These are phyloP conservation scores for Gila orcuttii DNA, from an alignment of 2,113 vertebrate genomes.

Conservation along the genomic window DNA sequence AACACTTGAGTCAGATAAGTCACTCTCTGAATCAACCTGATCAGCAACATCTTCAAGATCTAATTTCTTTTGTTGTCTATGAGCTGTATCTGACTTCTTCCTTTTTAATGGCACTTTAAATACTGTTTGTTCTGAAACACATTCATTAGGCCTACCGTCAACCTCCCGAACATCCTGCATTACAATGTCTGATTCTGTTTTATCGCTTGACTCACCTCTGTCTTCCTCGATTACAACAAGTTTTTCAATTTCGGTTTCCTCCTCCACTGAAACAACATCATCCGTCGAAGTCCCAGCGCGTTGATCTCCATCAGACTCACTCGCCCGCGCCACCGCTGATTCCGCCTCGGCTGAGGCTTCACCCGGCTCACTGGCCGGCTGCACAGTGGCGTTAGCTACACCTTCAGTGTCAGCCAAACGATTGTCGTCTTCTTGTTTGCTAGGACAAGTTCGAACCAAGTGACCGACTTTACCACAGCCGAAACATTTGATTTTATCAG, in stretches of 20 bases:
- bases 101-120: no score
- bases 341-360: background rate
- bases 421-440: background rate
- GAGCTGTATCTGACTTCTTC: no score
- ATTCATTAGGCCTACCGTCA: no score
- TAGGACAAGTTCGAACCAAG: background rate
- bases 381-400: background rate
- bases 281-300: background rate
- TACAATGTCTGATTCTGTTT: no score
- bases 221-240: no score
- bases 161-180: no score
- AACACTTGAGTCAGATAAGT: background rate
- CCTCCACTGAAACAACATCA: no score
- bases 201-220: no score
- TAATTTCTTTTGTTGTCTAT: background rate
- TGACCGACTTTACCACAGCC: background rate
- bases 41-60: background rate
- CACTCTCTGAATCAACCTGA: background rate
- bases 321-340: background rate
- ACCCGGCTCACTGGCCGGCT: background rate
- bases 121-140: no score
- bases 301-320: background rate
- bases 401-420: background rate
- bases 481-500: constrained; percentile 22
- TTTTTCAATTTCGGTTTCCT: no score